Evolutionary conservation across 2,113 vertebrate species (phyloP).

Genomic region (Sander vitreus): DNA sequence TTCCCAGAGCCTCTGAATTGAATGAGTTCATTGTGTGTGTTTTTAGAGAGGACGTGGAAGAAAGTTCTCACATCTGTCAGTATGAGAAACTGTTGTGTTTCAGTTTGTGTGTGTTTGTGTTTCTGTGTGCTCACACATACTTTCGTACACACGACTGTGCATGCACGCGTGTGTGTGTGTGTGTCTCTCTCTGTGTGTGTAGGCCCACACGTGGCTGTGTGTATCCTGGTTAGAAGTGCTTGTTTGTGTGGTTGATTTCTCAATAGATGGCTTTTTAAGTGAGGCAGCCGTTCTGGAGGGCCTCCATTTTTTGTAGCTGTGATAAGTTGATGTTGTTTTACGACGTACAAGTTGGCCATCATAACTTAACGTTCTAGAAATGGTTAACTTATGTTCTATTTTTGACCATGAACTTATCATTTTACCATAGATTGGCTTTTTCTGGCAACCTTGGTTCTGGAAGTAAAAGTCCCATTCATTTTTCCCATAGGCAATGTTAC

Average conservation of each 20-base stretch:
- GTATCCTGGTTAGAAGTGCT: not conserved
- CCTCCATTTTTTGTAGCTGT: not conserved
- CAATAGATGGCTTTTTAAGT: not conserved
- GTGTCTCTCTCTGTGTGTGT: not conserved
- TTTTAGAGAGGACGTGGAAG: slow-evolving; percentile 38
- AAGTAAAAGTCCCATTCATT: not conserved
- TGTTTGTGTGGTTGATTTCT: not conserved
- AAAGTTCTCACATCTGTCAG: slow-evolving; percentile 68
- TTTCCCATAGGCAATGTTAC: not conserved
- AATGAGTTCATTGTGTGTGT: slow-evolving; percentile 58
- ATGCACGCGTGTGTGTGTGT: not conserved
- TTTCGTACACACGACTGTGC: not conserved
- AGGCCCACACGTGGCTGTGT: not conserved
- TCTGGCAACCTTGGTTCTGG: not conserved
- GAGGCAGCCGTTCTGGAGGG: not conserved
- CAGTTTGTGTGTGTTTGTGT: slow-evolving; percentile 29
- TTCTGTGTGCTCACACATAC: slow-evolving; percentile 2
- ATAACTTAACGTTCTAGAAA: not conserved
- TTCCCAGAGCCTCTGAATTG: slow-evolving; percentile 53
- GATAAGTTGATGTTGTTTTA: not conserved
- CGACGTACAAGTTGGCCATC: not conserved
- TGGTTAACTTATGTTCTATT: no score
- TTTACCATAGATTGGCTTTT: not conserved
- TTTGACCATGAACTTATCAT: not conserved
- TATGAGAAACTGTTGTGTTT: slow-evolving; percentile 44